phyloP scores from a whole-genome alignment of 2,797 vertebrate species.

The Pangasius larnaudii region DNA sequence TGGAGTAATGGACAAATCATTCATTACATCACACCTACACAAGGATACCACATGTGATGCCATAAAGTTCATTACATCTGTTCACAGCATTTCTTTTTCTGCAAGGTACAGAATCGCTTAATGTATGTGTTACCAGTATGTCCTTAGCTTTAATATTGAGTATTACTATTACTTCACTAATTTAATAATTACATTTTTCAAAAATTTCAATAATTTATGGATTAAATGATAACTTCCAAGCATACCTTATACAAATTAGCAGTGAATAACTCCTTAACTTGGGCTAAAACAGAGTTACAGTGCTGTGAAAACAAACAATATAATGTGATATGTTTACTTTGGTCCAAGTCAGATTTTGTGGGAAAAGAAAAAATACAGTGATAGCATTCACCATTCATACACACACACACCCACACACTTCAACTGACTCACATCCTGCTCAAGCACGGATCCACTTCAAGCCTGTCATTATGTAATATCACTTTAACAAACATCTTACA shows the following conservation, averaged over 20 bases:
- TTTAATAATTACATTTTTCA: too few species aligned
- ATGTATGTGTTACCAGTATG: not conserved
- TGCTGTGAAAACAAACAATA: not conserved
- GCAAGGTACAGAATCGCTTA: too few species aligned
- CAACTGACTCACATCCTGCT: slow-evolving; percentile 28
- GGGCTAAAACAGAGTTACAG: not conserved
- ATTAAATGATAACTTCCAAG: too few species aligned
- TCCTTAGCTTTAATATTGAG: not conserved
- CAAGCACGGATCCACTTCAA: not conserved
- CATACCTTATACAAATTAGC: not conserved
- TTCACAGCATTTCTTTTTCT: not conserved
- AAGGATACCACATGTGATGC: not conserved
- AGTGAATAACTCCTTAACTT: not conserved
- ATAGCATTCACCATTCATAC: not conserved
- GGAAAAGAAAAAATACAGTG: not conserved
- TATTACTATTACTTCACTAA: not conserved
- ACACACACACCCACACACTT: not conserved
- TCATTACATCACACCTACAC: not conserved
- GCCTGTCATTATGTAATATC: not conserved
- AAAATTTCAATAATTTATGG: not conserved
- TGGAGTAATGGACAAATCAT: not conserved
- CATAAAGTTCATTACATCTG: not conserved
- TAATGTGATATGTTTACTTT: not conserved
- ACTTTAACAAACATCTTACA: not conserved
- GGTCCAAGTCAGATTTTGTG: not conserved